Evolutionary conservation across 2,113 vertebrate genomes (phyloP).

Genomic region (Larimichthys polyactis): DNA sequence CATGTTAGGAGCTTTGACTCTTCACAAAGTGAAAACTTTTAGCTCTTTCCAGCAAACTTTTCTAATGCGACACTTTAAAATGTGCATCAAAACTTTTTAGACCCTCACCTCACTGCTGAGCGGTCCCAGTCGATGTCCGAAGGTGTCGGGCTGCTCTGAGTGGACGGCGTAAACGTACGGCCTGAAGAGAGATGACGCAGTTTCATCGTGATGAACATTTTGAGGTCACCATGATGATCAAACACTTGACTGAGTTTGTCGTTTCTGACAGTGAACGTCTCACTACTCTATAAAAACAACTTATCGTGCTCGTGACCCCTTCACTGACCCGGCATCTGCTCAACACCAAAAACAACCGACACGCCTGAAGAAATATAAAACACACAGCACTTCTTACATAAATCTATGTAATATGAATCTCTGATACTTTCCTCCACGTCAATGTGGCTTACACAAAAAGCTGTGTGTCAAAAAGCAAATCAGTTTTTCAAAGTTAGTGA

Average conservation of each 20-base stretch:
- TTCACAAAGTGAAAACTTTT: too few species aligned
- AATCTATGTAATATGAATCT: too few species aligned
- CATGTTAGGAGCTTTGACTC: too few species aligned
- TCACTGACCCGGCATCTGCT: conserved; percentile 9
- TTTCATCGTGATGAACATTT: neutral
- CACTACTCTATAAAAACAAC: neutral
- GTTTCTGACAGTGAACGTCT: neutral
- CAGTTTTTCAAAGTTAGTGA: too few species aligned
- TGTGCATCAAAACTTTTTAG: too few species aligned
- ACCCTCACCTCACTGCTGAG: conserved; percentile 90
- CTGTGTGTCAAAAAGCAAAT: too few species aligned
- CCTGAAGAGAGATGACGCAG: conserved; percentile 70
- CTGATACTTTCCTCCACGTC: neutral
- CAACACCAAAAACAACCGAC: neutral
- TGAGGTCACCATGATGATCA: neutral
- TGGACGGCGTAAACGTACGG: conserved; percentile 97
- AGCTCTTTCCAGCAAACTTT: too few species aligned
- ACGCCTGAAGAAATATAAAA: neutral
- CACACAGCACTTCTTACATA: neutral
- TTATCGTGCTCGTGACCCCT: neutral
- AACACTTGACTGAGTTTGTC: neutral
- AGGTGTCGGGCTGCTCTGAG: conserved; percentile 96
- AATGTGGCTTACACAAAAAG: too few species aligned
- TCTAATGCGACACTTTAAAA: too few species aligned
- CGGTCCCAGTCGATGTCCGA: conserved; percentile 94